These are phyloP conservation scores for Patella vulgata DNA, from an alignment of 1,140 invertebrate species.

Conservation along the genomic window DNA sequence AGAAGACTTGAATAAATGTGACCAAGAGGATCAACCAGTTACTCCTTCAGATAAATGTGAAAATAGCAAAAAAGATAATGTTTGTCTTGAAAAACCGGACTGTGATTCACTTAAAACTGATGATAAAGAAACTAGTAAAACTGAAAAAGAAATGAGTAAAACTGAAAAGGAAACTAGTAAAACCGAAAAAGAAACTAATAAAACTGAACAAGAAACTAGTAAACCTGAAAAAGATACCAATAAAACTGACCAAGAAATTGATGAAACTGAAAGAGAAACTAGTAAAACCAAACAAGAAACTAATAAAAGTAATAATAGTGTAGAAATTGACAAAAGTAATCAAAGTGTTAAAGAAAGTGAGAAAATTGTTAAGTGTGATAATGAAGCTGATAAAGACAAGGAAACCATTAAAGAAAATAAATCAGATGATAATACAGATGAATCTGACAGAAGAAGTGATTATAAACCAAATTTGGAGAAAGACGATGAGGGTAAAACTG, in stretches of 20 bases:
- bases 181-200: background rate
- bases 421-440: background rate
- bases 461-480: too few relatives aligned
- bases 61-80: too few relatives aligned
- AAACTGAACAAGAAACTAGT: background rate
- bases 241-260: background rate
- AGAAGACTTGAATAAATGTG: background rate
- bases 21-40: too few relatives aligned
- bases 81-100: too few relatives aligned
- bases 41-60: too few relatives aligned
- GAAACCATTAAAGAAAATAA: background rate
- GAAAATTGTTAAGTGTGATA: background rate
- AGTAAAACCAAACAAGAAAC: background rate
- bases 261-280: background rate
- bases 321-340: background rate
- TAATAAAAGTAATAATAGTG: constrained; percentile 2
- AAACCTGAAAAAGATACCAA: background rate
- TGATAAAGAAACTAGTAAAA: background rate
- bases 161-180: constrained; percentile 2
- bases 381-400: background rate
- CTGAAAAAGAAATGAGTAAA: constrained; percentile 3
- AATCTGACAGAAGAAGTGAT: too few relatives aligned
- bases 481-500: too few relatives aligned
- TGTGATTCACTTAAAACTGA: background rate
- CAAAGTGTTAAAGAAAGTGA: background rate